Evolutionary conservation across 1,140 invertebrate genomes (phyloP).

Genomic region (Mercenaria mercenaria): DNA sequence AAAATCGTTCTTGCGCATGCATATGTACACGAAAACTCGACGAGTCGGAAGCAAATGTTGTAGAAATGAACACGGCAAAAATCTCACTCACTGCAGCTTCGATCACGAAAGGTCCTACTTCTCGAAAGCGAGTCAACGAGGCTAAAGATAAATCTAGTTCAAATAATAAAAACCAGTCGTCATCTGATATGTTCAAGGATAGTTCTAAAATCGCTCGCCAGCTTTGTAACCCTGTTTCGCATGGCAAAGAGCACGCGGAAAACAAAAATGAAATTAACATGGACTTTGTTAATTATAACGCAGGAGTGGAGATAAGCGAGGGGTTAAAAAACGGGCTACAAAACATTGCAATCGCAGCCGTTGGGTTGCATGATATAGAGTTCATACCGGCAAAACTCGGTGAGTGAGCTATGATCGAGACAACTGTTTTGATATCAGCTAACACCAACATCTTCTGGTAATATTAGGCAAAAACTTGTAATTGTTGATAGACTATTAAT

Average conservation of each 20-base stretch:
- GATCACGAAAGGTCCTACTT: neutral
- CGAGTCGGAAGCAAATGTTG: neutral
- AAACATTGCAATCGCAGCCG: slow-evolving; percentile 1
- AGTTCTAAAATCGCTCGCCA: slow-evolving; percentile 22
- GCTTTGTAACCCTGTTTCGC: neutral
- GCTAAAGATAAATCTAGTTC: neutral
- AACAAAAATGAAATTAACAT: neutral
- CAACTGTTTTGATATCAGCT: too few species aligned
- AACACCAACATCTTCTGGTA: too few species aligned
- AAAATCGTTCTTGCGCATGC: neutral
- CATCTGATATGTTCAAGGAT: neutral
- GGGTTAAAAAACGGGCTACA: neutral
- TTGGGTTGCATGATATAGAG: slow-evolving; percentile 15
- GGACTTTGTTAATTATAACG: neutral
- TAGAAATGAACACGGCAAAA: slow-evolving; percentile 52
- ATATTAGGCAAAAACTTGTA: too few species aligned
- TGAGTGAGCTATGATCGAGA: neutral
- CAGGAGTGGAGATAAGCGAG: neutral
- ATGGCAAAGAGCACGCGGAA: neutral
- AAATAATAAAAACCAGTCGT: neutral
- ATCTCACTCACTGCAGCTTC: slow-evolving; percentile 20
- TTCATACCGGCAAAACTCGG: neutral
- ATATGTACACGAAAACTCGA: slow-evolving; percentile 1
- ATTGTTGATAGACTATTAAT: too few species aligned
- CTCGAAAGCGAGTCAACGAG: neutral